These are phyloP conservation scores for Tragulus kanchil DNA, from an alignment of 2,113 vertebrate genomes.

Conservation along the genomic window DNA sequence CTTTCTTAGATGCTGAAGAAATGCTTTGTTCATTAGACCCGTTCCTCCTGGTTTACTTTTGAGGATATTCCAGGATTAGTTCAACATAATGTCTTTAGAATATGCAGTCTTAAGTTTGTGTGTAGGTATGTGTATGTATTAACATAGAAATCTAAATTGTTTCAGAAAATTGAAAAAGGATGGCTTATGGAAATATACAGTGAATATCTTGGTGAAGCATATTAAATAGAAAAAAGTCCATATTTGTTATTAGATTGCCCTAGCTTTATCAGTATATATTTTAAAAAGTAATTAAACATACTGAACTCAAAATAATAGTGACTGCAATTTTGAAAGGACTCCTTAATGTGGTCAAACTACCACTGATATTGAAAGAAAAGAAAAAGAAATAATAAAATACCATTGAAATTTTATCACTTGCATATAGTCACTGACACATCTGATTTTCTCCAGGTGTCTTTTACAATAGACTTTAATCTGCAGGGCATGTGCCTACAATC, in stretches of 20 bases:
- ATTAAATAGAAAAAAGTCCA: conserved; percentile 26
- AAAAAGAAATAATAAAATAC: background rate
- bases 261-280: conserved; percentile 10
- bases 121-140: background rate
- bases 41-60: conserved; percentile 31
- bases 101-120: background rate
- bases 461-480: conserved; percentile 57
- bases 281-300: conserved; percentile 57
- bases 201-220: background rate
- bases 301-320: background rate
- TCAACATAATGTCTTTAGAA: conserved; percentile 25
- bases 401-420: conserved; percentile 33
- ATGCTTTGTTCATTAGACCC: background rate
- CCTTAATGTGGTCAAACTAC: background rate
- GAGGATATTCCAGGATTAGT: conserved; percentile 7
- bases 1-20: background rate
- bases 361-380: conserved; percentile 39
- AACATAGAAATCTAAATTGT: conserved; percentile 48
- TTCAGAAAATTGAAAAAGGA: conserved; percentile 23
- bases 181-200: background rate
- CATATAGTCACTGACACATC: conserved; percentile 5
- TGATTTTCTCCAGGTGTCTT: conserved; percentile 36
- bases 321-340: background rate
- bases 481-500: conserved; percentile 63
- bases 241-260: conserved; percentile 35